A percentile compares a stretch with the other conserved stretches of the same genome.
Evolutionary conservation across 1,140 invertebrate species (phyloP).

Genomic region (Sipha flava): DNA sequence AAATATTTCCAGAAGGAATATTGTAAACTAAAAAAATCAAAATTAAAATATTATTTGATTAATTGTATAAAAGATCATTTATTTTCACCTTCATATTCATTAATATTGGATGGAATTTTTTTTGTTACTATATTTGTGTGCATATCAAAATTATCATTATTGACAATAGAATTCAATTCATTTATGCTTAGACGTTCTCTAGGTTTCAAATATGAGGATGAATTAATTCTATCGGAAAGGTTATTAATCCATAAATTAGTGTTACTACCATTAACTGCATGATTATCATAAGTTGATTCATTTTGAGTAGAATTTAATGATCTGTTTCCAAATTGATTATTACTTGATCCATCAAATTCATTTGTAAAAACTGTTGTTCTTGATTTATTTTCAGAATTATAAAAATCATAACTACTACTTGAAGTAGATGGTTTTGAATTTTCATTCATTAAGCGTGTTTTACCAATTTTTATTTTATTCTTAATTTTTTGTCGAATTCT

Average conservation of each 20-base stretch:
- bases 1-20: not conserved
- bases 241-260: not conserved
- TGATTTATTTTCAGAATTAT: not conserved
- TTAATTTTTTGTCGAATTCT: constrained; percentile 22
- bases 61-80: not conserved
- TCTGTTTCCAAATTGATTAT: not conserved
- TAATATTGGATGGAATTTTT: not conserved
- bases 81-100: not conserved
- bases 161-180: not conserved
- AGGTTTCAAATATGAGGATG: not conserved
- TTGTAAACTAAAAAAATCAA: not conserved
- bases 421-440: not conserved
- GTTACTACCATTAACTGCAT: not conserved
- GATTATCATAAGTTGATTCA: not conserved
- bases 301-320: not conserved
- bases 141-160: not conserved
- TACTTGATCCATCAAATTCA: not conserved
- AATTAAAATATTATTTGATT: not conserved
- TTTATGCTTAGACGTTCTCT: not conserved
- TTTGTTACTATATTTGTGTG: not conserved
- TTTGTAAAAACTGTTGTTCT: not conserved
- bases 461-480: constrained; percentile 8
- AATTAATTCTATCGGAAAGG: not conserved
- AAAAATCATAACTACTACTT: not conserved
- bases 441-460: not conserved